Conservation (phyloP, 2,888 invertebrate species). For the Philhelius pedissequus region DNA sequence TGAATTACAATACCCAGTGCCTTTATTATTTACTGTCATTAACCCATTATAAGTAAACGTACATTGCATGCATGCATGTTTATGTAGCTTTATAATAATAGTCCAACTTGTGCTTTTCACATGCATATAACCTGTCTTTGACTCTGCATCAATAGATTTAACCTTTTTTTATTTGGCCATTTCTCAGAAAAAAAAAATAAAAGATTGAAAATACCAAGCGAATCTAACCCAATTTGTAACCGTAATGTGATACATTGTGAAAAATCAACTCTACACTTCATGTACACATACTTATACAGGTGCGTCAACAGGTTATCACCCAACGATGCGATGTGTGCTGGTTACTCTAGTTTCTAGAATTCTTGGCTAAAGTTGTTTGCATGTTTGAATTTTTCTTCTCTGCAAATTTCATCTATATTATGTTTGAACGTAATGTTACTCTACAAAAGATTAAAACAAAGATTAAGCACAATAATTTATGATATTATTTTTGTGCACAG, state of each 20-base stretch:
- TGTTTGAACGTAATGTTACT: too few relatives aligned
- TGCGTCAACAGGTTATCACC: neutral
- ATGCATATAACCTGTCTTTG: neutral
- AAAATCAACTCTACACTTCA: neutral
- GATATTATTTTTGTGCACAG: too few relatives aligned
- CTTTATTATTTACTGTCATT: neutral
- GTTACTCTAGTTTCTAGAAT: neutral
- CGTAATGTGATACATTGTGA: neutral
- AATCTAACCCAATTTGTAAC: constrained; percentile 33
- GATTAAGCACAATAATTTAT: too few relatives aligned
- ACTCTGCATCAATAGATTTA: neutral
- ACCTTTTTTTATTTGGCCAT: neutral
- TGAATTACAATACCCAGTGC: neutral
- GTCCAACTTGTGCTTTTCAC: neutral
- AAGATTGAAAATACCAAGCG: neutral
- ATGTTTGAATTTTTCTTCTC: neutral
- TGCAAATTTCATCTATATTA: neutral
- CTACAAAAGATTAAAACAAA: neutral
- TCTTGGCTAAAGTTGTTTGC: neutral
- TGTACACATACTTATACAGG: neutral
- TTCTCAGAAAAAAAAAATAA: neutral
- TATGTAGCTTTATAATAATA: too few relatives aligned
- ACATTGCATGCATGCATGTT: too few relatives aligned
- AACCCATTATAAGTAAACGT: neutral
- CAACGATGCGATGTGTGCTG: neutral